Conservation (phyloP, 2,113 vertebrate genomes). For the Pangasianodon gigas region DNA sequence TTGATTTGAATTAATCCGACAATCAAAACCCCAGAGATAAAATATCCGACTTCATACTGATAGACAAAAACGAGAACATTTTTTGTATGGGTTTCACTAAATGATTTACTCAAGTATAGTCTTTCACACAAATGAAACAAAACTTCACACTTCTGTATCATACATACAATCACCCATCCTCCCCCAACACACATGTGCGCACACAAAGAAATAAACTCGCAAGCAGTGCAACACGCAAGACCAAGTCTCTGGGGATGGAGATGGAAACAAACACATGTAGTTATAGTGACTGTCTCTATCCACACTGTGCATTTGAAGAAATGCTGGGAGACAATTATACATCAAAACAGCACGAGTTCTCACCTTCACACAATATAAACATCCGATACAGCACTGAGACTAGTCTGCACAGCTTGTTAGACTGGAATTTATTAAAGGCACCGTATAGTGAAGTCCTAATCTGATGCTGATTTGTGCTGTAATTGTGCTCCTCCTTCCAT, state of each 20-base stretch:
- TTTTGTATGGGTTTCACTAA: too few species aligned
- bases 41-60: too few species aligned
- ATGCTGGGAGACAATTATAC: not conserved
- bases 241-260: conserved; percentile 33
- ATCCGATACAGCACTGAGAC: not conserved
- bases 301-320: not conserved
- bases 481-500: not conserved
- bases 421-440: not conserved
- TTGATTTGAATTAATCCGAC: too few species aligned
- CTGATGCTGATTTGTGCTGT: not conserved
- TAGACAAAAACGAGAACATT: too few species aligned
- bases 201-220: conserved; percentile 9
- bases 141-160: not conserved
- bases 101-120: not conserved
- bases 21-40: too few species aligned
- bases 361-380: not conserved
- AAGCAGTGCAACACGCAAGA: not conserved
- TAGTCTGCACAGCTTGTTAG: not conserved
- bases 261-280: conserved; percentile 54
- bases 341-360: not conserved
- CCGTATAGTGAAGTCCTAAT: not conserved
- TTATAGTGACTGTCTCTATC: conserved; percentile 50
- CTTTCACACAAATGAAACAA: not conserved
- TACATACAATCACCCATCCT: not conserved
- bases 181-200: not conserved